A percentile compares a stretch with the other conserved stretches of the same genome.
Conservation (phyloP, 2,113 vertebrate genomes). For the Regulus satrapa region DNA sequence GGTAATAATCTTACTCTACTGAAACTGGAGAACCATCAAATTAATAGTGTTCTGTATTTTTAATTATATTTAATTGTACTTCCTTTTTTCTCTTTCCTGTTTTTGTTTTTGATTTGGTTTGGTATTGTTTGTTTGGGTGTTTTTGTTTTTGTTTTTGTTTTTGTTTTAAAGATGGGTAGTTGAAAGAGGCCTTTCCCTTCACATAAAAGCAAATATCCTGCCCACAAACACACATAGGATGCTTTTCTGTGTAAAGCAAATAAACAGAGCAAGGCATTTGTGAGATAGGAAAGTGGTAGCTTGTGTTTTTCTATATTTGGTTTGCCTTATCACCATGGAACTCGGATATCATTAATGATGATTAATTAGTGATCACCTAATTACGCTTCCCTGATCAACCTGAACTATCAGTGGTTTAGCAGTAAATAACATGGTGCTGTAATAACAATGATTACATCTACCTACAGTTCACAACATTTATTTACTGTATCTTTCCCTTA, state of each 20-base stretch:
- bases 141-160: not conserved
- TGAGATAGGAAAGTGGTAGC: not conserved
- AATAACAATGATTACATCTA: not conserved
- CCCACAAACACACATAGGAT: not conserved
- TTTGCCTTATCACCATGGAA: not conserved
- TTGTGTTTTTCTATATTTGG: not conserved
- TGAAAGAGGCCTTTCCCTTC: not conserved
- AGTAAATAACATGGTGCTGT: not conserved
- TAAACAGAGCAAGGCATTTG: not conserved
- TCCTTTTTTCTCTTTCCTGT: too few relatives aligned
- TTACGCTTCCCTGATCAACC: not conserved
- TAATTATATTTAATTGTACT: not conserved
- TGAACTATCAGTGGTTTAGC: not conserved
- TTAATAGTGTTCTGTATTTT: not conserved
- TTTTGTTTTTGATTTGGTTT: not conserved
- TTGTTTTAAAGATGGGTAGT: not conserved
- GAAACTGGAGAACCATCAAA: not conserved
- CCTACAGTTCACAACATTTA: not conserved
- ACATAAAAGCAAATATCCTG: not conserved
- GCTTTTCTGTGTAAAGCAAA: not conserved
- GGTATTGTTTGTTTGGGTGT: too few relatives aligned
- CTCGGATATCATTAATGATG: not conserved
- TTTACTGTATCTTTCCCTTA: not conserved
- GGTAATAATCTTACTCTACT: not conserved
- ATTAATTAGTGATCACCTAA: not conserved